These are phyloP conservation scores for Hydroisotoma schaefferi DNA, from an alignment of 2,888 invertebrate genomes.

Conservation along the genomic window DNA sequence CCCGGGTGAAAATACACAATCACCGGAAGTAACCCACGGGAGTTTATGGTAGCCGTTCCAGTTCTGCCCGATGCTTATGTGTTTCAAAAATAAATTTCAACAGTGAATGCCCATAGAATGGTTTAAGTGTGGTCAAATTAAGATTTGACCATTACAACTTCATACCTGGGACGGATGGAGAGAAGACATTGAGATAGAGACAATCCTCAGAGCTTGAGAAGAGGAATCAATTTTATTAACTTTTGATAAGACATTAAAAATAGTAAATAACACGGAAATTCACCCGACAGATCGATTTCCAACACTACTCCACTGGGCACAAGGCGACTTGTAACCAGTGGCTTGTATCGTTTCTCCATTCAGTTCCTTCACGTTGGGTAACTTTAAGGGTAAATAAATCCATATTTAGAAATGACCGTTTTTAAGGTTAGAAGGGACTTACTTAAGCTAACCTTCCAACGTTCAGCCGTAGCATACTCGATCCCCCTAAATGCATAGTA, in stretches of 20 bases:
- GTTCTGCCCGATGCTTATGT: too few species aligned
- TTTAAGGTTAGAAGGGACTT: neutral
- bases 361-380: conserved; percentile 30
- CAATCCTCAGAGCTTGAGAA: conserved; percentile 50
- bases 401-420: too few species aligned
- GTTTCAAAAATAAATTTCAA: too few species aligned
- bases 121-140: neutral
- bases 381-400: conserved; percentile 26
- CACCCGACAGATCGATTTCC: conserved; percentile 10
- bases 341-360: conserved; percentile 42
- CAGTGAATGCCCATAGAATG: too few species aligned
- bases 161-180: conserved; percentile 47
- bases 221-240: conserved; percentile 32
- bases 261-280: too few species aligned
- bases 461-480: conserved; percentile 49
- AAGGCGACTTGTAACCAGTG: conserved; percentile 39
- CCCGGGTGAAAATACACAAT: conserved; percentile 67
- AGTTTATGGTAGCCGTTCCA: conserved; percentile 8
- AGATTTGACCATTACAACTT: neutral
- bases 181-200: conserved; percentile 52
- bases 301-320: conserved; percentile 47
- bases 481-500: conserved; percentile 49
- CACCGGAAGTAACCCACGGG: conserved; percentile 57
- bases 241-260: neutral
- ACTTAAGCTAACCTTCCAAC: conserved; percentile 46